These are phyloP conservation scores for Scolanthus callimorphus DNA, from an alignment of 92 coral and sea anemone species.

Conservation along the genomic window DNA sequence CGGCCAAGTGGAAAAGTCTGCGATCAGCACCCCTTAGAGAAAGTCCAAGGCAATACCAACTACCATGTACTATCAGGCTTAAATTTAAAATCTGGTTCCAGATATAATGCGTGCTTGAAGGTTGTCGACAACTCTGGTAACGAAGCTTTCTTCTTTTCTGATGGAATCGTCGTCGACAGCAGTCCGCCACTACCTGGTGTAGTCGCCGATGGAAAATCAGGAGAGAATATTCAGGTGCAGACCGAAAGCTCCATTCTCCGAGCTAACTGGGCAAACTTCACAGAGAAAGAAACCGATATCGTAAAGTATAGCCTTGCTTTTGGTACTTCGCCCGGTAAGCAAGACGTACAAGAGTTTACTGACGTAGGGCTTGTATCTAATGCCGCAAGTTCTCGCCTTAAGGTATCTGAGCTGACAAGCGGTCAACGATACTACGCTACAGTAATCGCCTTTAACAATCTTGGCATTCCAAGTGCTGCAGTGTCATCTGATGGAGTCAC, in stretches of 20 bases:
- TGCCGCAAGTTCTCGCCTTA: constrained; percentile 73
- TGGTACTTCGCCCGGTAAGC: constrained; percentile 61
- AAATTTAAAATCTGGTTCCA: constrained; percentile 61
- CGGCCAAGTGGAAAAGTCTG: constrained; percentile 31
- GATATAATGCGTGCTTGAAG: constrained; percentile 66
- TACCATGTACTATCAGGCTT: constrained; percentile 68
- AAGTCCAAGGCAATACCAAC: constrained; percentile 36
- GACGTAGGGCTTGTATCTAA: constrained; percentile 73
- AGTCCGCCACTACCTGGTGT: constrained; percentile 72
- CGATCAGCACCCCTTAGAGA: constrained; percentile 52
- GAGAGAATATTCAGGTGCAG: constrained; percentile 46
- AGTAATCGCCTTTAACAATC: constrained; percentile 72
- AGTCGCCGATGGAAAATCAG: constrained; percentile 72
- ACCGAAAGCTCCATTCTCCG: constrained; percentile 71
- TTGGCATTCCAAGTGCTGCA: constrained; percentile 75
- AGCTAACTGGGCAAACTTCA: constrained; percentile 83
- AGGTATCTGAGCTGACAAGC: constrained; percentile 57
- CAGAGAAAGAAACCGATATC: constrained; percentile 75
- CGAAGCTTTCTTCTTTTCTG: constrained; percentile 59
- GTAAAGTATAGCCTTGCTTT: constrained; percentile 77
- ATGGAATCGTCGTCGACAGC: constrained; percentile 73
- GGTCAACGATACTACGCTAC: constrained; percentile 78
- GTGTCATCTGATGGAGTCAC: constrained; percentile 81
- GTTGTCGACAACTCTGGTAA: constrained; percentile 83
- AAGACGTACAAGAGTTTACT: constrained; percentile 75